Evolutionary conservation across 2,113 vertebrate species (phyloP), one percentile per base, ranked within the genome.

Genomic region (Trogon melanurus): DNA sequence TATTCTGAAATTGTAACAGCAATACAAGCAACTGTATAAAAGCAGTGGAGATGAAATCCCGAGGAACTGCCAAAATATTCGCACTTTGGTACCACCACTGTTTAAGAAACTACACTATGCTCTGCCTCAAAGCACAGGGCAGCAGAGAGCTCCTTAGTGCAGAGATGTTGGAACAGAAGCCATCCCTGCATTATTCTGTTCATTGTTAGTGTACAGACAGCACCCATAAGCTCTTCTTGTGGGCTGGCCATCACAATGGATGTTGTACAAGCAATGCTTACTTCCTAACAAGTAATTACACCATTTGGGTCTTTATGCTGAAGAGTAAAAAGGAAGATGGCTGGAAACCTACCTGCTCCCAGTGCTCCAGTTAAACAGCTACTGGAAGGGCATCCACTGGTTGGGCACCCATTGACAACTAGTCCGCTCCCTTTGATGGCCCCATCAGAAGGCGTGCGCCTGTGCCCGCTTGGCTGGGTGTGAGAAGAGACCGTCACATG

Each of bases 371-470:
- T 97, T 96, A 98, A 54, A 70, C 98, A 98, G 76, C 97, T 98
- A 97, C 95, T 97, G 51, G 98, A 98, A 95, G 98, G 96, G 76
- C 97, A 98, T 86, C 97, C 97, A 91, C 96, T 98, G 86, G 95
- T 94, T 66, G 96, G 95, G 84, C 96, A 97, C 69, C 98, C 97
- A 92, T 97, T 98, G 92, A 96, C 84, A 79, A 95, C 51, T 12
- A 97, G 80, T 79, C 95, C 96, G 8, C 85, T 91, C 36, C 97
- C 98, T 97, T 99, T 99, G 95, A 99, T 99, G 81, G 99, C 99
- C 21, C 99, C 99, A n/a, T 99, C 99, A 2, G 99, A 99, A 65
- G 99, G 99, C 12, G 99, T 99, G 20, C 99, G 98, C 13, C 98
- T 98, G 67, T 99, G 98, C 73, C 95, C 96, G 0, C 97, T 92